Conservation (phyloP, 2,888 invertebrate genomes). For the Ochropacha duplaris region DNA sequence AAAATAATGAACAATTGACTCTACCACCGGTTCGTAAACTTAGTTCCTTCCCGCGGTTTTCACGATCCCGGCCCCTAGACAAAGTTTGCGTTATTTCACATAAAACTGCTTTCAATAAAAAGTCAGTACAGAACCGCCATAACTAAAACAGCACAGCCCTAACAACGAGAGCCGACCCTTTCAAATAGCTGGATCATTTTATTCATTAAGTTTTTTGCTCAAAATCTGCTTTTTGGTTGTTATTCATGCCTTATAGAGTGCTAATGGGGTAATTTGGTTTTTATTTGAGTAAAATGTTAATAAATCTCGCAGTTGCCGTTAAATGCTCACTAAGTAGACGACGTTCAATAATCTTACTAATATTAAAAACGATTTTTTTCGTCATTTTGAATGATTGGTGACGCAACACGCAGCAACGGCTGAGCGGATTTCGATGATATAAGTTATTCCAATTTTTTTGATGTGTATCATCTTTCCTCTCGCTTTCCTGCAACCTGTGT, state of each 20-base stretch:
- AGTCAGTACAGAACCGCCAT: not conserved
- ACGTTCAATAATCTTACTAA: not conserved
- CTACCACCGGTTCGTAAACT: no score
- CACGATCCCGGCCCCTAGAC: no score
- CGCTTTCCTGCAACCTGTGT: no score
- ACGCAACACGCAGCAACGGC: no score
- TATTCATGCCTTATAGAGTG: not conserved
- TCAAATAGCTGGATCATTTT: not conserved
- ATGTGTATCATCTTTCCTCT: no score
- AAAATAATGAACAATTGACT: no score
- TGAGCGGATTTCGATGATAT: no score
- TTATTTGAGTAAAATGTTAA: not conserved
- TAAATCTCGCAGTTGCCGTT: not conserved
- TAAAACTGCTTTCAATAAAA: not conserved
- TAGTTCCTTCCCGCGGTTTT: no score
- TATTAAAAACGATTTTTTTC: no score
- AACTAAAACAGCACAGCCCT: not conserved
- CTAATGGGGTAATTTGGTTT: not conserved
- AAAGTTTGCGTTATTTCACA: no score
- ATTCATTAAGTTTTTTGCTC: constrained; percentile 1
- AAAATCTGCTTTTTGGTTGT: not conserved
- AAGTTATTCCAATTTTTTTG: no score
- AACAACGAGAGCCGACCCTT: not conserved
- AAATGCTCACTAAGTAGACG: not conserved
- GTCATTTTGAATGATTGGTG: no score